phyloP scores from a whole-genome alignment of 2,888 invertebrate genomes.

The Gonocerus acuteangulatus region DNA sequence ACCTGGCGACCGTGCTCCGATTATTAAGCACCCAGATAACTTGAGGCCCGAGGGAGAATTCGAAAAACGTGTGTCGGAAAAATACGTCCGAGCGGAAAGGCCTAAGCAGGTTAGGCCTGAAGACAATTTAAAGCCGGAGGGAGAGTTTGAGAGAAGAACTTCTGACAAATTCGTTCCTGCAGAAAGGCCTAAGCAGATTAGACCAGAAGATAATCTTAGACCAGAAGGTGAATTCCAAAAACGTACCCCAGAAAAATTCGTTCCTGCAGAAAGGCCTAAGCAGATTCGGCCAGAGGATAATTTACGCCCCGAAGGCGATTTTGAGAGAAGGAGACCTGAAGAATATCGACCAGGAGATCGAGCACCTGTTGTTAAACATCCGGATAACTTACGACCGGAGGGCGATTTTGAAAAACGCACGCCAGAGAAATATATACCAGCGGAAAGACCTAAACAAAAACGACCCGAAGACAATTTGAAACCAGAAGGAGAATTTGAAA shows the following conservation, averaged over 20 bases:
- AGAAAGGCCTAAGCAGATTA: slow-evolving; percentile 45
- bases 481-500: slow-evolving; percentile 52
- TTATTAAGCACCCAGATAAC: slow-evolving; percentile 45
- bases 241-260: slow-evolving; percentile 1
- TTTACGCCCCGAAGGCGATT: slow-evolving; percentile 48
- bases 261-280: slow-evolving; percentile 37
- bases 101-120: slow-evolving; percentile 44
- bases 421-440: slow-evolving; percentile 42
- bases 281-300: slow-evolving; percentile 47
- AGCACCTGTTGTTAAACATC: slow-evolving; percentile 39
- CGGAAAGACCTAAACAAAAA: slow-evolving; percentile 48
- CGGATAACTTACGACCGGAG: slow-evolving; percentile 45
- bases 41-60: slow-evolving; percentile 45
- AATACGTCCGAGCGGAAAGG: slow-evolving; percentile 46
- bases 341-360: slow-evolving; percentile 40
- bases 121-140: slow-evolving; percentile 39
- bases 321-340: slow-evolving; percentile 43
- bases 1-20: slow-evolving; percentile 39
- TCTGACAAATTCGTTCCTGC: slow-evolving; percentile 44
- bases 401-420: slow-evolving; percentile 47
- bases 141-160: slow-evolving; percentile 46
- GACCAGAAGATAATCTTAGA: slow-evolving; percentile 46
- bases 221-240: slow-evolving; percentile 53
- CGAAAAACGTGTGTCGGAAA: slow-evolving; percentile 43
- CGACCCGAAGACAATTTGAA: slow-evolving; percentile 50